phyloP scores from a whole-genome alignment of 2,113 vertebrate species.

The Nannospalax galili region DNA sequence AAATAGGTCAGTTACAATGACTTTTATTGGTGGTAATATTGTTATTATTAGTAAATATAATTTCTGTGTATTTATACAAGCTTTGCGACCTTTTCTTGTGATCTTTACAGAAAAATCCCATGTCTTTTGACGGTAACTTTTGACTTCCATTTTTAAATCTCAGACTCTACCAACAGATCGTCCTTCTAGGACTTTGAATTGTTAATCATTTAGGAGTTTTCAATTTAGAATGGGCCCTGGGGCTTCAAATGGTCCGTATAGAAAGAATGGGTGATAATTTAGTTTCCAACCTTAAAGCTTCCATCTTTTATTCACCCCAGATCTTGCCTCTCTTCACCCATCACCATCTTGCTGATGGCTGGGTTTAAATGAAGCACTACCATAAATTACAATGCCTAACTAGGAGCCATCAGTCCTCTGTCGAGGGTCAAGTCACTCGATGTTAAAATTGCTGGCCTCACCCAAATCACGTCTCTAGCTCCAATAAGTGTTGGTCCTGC shows the following conservation, averaged over 20 bases:
- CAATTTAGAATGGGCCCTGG: background rate
- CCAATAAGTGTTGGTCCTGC: conserved; percentile 59
- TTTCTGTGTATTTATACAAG: background rate
- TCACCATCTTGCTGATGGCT: conserved; percentile 1
- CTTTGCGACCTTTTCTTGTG: background rate
- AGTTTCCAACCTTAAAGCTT: conserved; percentile 30
- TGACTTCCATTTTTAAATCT: background rate
- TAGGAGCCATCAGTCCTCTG: background rate
- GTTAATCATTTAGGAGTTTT: conserved; percentile 55
- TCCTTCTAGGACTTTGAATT: background rate
- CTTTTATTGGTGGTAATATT: background rate
- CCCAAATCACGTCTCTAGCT: conserved; percentile 39
- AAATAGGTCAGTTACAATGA: background rate
- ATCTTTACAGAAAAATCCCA: background rate
- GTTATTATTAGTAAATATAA: background rate
- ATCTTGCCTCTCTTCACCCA: background rate
- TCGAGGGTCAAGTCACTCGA: conserved; percentile 55
- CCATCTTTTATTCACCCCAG: conserved; percentile 4
- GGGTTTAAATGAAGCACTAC: background rate
- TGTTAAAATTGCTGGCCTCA: conserved; percentile 35
- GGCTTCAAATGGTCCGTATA: background rate
- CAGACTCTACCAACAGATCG: background rate
- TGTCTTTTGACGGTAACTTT: background rate
- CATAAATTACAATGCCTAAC: conserved; percentile 34
- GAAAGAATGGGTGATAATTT: conserved; percentile 46